Base-by-base conservation (phyloP, 2,113 vertebrate genomes). In the Crotalus viridis region DNA sequence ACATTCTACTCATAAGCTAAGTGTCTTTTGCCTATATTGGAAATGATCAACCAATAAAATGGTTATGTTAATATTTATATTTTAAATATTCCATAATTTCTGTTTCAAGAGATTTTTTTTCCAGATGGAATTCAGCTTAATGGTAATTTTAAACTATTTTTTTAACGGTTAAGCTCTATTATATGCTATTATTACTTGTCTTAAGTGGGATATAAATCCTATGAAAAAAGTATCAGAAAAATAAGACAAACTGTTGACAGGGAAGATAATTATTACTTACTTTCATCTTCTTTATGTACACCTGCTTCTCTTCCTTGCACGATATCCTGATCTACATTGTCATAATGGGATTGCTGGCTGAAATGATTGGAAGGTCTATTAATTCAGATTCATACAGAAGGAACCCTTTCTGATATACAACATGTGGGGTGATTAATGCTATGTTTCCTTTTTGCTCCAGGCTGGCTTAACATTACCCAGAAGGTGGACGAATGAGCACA, bases 251-350 rank as follows among this genome's bases (percentile, higher is more conserved):
- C 12, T 0, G 0, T 6, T 33, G 64, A 6, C 5, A 85, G 9
- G 51, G 56, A 61, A 39, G 52, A 54, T n/a, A 85, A 12, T 5
- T 21, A 69, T 39, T 19, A 92, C 96, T 96, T 97, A 96, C 98
- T 98, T 98, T 98, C 89, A 19, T 90, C 98, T 55, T 98, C 98
- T 56, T 98, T 97, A 0, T 97, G 97, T 51, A 95, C n/a, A 10
- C 96, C 98, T 89, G 96, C 97, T 26, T 98, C 98, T 61, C 98
- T 98, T 92, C 97, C 98, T 90, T 98, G 98, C n/a, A 98, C 98
- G 0, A 98, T 96, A 89, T 98, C 98, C n/a, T 98, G 97, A 94
- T 99, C 98, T 92, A 98, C 89, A 74, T 98, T 97, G 90, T 98
- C 98, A 57, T 98, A 99, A 87, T 95, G 97, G 61, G 94, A 94